phyloP scores from a whole-genome alignment of 2,113 vertebrate species.

The Choloepus hoffmanni region DNA sequence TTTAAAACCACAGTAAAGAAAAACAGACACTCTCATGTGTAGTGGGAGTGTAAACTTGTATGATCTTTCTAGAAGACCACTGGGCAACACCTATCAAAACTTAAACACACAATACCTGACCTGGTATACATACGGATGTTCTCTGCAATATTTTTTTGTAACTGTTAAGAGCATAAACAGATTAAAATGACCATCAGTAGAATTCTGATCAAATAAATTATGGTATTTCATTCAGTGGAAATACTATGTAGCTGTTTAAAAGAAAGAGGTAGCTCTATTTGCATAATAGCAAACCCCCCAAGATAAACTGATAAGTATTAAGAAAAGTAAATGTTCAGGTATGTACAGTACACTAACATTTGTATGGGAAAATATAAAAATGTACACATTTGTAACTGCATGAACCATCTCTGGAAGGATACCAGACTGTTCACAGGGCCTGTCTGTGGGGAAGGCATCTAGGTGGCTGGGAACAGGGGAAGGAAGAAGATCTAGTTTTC shows the following conservation, averaged over 20 bases:
- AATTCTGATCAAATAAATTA: background rate
- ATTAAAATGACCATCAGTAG: background rate
- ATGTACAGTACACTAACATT: background rate
- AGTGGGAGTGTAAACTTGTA: background rate
- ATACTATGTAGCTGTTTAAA: background rate
- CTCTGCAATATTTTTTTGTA: background rate
- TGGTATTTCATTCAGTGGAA: background rate
- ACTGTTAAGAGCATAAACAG: background rate
- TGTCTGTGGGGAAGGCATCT: background rate
- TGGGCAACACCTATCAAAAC: background rate
- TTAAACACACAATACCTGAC: background rate
- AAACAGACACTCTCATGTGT: too few relatives aligned
- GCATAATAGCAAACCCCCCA: background rate
- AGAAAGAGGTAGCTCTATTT: background rate
- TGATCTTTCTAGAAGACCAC: background rate
- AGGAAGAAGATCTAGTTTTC: background rate
- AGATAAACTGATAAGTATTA: background rate
- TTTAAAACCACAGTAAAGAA: background rate
- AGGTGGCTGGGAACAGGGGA: background rate
- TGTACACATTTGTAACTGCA: background rate
- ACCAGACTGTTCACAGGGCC: background rate
- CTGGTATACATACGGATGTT: background rate
- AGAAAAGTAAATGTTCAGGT: background rate
- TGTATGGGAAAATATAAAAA: background rate
- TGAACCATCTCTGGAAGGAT: background rate